Base-by-base conservation (phyloP, 2,797 vertebrate genomes). In the Sebastiscus tertius region DNA sequence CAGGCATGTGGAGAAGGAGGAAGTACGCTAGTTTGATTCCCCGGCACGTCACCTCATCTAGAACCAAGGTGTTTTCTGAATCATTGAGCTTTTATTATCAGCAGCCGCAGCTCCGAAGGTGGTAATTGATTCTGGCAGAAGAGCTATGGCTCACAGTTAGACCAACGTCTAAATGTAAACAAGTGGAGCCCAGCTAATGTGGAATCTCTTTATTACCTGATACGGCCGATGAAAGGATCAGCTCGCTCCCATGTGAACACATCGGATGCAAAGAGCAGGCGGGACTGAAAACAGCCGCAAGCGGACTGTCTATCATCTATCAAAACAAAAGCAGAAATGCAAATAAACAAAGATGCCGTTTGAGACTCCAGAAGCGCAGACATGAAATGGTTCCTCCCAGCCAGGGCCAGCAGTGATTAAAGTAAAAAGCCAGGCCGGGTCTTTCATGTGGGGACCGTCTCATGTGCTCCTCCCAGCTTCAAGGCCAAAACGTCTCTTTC, bases 391-490 rank as follows among this genome's bases (percentile, higher is more conserved):
- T 74, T 84, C 84, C 89, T 88, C 86, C 77, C 68, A 72, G 83
- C 67, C 24, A 33, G 74, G 36, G 78, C 75, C 78, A 79, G 67
- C 55, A 27, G 72, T 80, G 86, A 87, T 86, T 80, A 82, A 80
- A 89, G 76, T 67, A 55, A 66, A 59, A 76, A 81, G 68, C 63
- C 59, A 55, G 74, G 39, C 83, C 22, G 59, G 75, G 62, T 62
- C 85, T 92, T 93, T 94, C 89, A 94, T 93, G 93, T 94, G 89
- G 91, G 79, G 80, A 87, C 74, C 88, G 88, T 94, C 86, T 82
- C 61, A 71, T 85, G 69, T 77, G 79, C 72, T 72, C 74, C 77
- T 81, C 77, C 84, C 61, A 55, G 77, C 81, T 86, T 88, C 81
- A 77, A 84, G 83, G 84, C 86, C 67, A 24, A 77, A 85, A 61